These are phyloP conservation scores for Borostomias antarcticus DNA, from an alignment of 2,797 vertebrate genomes.

Conservation along the genomic window DNA sequence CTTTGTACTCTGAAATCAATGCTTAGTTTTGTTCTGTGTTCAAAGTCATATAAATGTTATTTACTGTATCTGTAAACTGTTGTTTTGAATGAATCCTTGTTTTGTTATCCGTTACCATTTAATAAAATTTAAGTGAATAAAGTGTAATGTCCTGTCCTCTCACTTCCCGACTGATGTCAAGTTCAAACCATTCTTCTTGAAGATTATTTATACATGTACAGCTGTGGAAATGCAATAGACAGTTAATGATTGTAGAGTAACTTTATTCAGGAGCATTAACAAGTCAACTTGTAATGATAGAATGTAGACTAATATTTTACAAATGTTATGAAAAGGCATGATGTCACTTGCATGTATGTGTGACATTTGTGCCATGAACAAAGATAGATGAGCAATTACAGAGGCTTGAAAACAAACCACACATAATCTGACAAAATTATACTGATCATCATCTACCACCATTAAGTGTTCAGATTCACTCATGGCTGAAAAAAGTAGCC, in stretches of 20 bases:
- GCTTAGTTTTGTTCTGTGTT: conserved; percentile 54
- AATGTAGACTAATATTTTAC: conserved; percentile 45
- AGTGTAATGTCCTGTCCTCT: conserved; percentile 13
- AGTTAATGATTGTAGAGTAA: conserved; percentile 5
- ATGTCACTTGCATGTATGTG: conserved; percentile 56
- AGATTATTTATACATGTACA: not conserved
- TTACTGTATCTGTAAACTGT: conserved; percentile 56
- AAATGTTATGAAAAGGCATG: conserved; percentile 58
- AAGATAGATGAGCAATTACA: conserved; percentile 32
- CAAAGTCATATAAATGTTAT: conserved; percentile 50
- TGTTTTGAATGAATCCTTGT: conserved; percentile 59
- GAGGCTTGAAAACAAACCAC: conserved; percentile 39
- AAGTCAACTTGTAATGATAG: conserved; percentile 48
- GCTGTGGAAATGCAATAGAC: not conserved
- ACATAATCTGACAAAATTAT: conserved; percentile 9
- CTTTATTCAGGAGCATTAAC: conserved; percentile 50
- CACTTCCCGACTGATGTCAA: not conserved
- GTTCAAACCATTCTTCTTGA: not conserved
- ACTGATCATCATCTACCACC: conserved; percentile 5
- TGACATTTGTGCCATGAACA: conserved; percentile 50
- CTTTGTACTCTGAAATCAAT: conserved; percentile 44
- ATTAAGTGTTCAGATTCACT: conserved; percentile 33
- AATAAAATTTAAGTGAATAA: conserved; percentile 67
- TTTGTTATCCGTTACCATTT: conserved; percentile 69
- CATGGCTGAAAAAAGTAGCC: conserved; percentile 12